Conservation (phyloP, 2,888 invertebrate genomes). For the Caenorhabditis sinica region DNA sequence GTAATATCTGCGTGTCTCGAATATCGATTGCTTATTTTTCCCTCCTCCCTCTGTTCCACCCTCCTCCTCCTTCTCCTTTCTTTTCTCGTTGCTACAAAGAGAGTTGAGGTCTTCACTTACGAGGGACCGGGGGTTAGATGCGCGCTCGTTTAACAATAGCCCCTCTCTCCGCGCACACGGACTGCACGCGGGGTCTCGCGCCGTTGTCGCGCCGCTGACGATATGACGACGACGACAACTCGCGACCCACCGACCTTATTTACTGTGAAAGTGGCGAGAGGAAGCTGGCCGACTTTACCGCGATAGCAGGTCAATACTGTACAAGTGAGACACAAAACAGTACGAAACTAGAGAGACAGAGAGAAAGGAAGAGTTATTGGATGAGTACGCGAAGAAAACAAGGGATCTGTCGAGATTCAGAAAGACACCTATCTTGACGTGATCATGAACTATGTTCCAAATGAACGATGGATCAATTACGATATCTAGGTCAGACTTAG, state of each 20-base stretch:
- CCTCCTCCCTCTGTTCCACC: constrained; percentile 14
- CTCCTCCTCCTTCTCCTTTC: constrained; percentile 4
- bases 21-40: constrained; percentile 54
- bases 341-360: constrained; percentile 12
- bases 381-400: background rate
- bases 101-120: constrained; percentile 26
- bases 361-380: background rate
- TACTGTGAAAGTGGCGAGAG: constrained; percentile 61
- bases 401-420: background rate
- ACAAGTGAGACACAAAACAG: constrained; percentile 22
- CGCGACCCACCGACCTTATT: constrained; percentile 60
- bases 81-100: constrained; percentile 25
- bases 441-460: constrained; percentile 16
- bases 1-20: constrained; percentile 49
- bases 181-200: constrained; percentile 47
- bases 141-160: constrained; percentile 53
- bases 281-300: constrained; percentile 52
- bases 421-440: background rate
- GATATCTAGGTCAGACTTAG: background rate
- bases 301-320: constrained; percentile 59
- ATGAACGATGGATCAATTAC: background rate
- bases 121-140: constrained; percentile 45
- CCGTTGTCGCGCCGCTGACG: constrained; percentile 14
- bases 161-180: constrained; percentile 33
- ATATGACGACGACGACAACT: constrained; percentile 12